Evolutionary conservation across 2,888 invertebrate species (phyloP), one percentile per base, ranked within the genome.

Genomic region (Drosophila niveifrons): DNA sequence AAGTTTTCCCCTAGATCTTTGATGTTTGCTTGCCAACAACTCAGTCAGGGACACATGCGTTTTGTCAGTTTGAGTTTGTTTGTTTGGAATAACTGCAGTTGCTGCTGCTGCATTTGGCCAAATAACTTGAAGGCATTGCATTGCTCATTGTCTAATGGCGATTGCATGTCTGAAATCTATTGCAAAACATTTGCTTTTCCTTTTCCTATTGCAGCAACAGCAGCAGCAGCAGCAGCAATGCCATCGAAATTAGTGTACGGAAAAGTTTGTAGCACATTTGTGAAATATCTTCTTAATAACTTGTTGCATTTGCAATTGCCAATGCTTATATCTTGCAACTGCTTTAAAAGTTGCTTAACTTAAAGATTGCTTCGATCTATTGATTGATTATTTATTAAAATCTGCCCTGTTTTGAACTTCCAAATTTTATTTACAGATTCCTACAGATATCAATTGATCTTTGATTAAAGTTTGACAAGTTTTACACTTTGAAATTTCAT

Each of bases 151-250:
- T 10, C 43, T 31, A 55, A 55, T 44, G 17, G 31, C 55, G 11
- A 34, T 56, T 44, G 55, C 55, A 56, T 56, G 55, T 56, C 55
- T 44, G 3, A 44, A 18, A 56, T 55, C 55, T 44, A 55, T 55
- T 55, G 55, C 44, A 44, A 55, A 44, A 34, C 18, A 44, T 44
- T 44, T 31, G 31, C 44, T 56, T 56, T 56, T 56, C 55, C 55
- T 56, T 56, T 56, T 56, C 55, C 55, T 44, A 44, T 31, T 55
- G 43, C 17, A 7, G 39, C 36, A 36, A 8, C 9, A 31, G 10
- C 31, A 9, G 10, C 29, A 8, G 1, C n/a, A 43, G 43, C 11
- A 31, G 44, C 55, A 17, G 55, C 55, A 55, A 6, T 55, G 31
- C 55, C 31, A 55, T 9, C 29, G 39, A 53, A 29, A 17, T 10